phyloP scores from a whole-genome alignment of 2,797 vertebrate genomes.

The Tragopan temminckii region DNA sequence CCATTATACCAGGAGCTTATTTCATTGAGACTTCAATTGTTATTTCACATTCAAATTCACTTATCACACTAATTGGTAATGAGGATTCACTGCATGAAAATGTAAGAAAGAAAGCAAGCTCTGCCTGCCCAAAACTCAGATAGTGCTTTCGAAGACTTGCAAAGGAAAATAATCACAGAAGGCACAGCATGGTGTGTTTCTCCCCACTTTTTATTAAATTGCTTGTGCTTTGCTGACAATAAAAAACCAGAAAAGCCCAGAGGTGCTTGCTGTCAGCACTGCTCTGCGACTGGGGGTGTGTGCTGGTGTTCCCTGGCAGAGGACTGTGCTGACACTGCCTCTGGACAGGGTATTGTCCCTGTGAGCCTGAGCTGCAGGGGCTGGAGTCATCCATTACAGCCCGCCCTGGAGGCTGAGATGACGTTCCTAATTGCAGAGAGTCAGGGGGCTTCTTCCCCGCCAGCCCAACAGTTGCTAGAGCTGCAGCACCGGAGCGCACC shows the following conservation, averaged over 20 bases:
- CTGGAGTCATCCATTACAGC: background rate
- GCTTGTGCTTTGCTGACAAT: background rate
- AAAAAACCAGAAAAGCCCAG: background rate
- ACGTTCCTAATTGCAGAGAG: slow-evolving; percentile 29
- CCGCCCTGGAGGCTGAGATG: background rate
- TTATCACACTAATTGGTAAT: slow-evolving; percentile 47
- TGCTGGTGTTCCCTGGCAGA: background rate
- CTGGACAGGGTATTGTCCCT: background rate
- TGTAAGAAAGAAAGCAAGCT: background rate
- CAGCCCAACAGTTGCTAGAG: slow-evolving; percentile 66
- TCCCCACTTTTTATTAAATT: background rate
- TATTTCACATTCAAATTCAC: slow-evolving; percentile 42
- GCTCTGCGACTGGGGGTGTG: background rate
- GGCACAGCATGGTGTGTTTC: background rate
- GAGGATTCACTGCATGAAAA: slow-evolving; percentile 34
- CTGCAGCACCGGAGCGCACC: slow-evolving; percentile 13
- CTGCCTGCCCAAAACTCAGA: background rate
- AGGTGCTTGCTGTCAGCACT: background rate
- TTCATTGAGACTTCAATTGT: background rate
- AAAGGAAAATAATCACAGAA: background rate
- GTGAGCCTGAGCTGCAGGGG: background rate
- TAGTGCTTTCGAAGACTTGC: background rate
- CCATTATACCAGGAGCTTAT: slow-evolving; percentile 8
- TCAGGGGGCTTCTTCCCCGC: background rate
- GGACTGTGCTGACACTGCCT: background rate